Percentiles rank a stretch among this genome's conserved stretches.
Conservation (phyloP, 2,888 invertebrate species). For the Drosophila acutilabella region DNA sequence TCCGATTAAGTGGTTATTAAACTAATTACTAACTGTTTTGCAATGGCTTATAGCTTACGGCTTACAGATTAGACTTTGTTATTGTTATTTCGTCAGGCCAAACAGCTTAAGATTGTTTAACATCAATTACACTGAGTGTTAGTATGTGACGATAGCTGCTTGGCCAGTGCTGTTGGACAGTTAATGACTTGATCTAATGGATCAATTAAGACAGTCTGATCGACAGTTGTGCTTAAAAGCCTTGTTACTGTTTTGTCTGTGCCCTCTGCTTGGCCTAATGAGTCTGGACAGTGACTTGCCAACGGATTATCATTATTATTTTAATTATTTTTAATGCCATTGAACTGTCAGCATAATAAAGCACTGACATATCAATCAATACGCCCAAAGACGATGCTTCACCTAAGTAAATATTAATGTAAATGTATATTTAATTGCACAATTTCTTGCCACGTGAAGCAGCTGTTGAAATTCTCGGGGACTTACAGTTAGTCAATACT, state of each 20-base stretch:
- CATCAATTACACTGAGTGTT: constrained; percentile 1
- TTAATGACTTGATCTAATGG: constrained; percentile 55
- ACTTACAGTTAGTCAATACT: neutral
- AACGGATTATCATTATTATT: neutral
- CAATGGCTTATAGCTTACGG: constrained; percentile 17
- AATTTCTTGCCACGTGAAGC: constrained; percentile 30
- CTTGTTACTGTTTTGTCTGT: constrained; percentile 2
- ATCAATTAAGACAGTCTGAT: constrained; percentile 48
- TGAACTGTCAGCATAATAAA: constrained; percentile 33
- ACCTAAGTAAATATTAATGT: neutral
- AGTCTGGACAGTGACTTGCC: constrained; percentile 23
- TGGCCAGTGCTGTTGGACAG: constrained; percentile 21
- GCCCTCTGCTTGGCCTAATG: constrained; percentile 23
- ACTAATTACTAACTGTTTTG: constrained; percentile 42
- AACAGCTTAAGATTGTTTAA: constrained; percentile 7
- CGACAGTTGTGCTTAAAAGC: constrained; percentile 20
- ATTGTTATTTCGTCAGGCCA: constrained; percentile 9
- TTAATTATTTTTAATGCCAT: constrained; percentile 15
- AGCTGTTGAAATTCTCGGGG: constrained; percentile 53
- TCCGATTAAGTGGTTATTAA: constrained; percentile 31
- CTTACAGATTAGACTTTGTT: neutral
- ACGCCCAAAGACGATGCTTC: constrained; percentile 11
- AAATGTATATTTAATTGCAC: constrained; percentile 34
- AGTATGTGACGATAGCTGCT: neutral
- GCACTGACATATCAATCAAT: constrained; percentile 28